Evolutionary conservation across 2,888 invertebrate genomes (phyloP), one percentile per base, ranked within the genome.

Genomic region (Ophion costatus): DNA sequence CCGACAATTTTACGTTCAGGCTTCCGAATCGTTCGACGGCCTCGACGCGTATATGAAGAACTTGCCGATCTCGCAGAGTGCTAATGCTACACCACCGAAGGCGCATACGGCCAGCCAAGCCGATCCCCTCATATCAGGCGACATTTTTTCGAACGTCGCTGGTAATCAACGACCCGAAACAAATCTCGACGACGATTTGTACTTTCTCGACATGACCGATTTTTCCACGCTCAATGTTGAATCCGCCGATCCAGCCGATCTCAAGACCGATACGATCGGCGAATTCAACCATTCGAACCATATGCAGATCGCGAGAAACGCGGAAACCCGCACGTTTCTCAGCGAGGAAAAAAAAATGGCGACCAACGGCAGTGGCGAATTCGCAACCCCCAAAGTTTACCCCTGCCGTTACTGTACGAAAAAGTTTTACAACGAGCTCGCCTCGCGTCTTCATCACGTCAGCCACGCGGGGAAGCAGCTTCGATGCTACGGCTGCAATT

Each of bases 381-480:
- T 81, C 57, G 14, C 71, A 9, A 64, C n/a, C 7, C 86, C 86
- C 1, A 73, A 38, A 14, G 33, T 45, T 2, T 82, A 80, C 9
- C 3, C 67, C 0, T 86, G 86, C 57, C 57, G 42, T 14, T 84
- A 80, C 63, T 86, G 86, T 22, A 20, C 57, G 4, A 69, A 82
- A 45, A 56, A 45, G 22, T 82, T 86, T 71, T 81, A 78, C 66
- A 80, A 59, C 33, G 51, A 71, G 38, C 42, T 76, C 10, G 64
- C 73, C 3, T 80, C 73, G 33, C 82, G 69, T 77, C 78, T 67
- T 63, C 86, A 86, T 74, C 80, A 84, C 11, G 76, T 86, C n/a
- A 64, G 64, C n/a, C 84, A 86, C 42, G 57, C 69, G 9, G 79
- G 64, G 57, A 76, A 61, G 14, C 17, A 71, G 4, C 29, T 86